Evolutionary conservation across 2,797 vertebrate species (phyloP), one percentile per base, ranked within the genome.

Genomic region (Sebastes aleutianus): DNA sequence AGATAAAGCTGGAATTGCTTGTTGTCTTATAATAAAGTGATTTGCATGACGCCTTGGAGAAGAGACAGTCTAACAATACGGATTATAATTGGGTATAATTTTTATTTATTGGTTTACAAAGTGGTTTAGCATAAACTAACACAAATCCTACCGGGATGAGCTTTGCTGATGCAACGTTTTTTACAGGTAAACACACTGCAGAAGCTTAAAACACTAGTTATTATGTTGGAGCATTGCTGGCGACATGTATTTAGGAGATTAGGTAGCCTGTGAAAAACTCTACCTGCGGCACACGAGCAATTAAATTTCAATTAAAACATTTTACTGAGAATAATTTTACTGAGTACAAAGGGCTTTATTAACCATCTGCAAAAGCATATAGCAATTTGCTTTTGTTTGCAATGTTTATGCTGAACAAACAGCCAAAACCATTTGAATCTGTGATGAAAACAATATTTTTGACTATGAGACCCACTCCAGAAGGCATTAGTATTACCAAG

Each of bases 1-100:
- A 20, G 79, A 87, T 83, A 43, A 86, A 69, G 72, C 63, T 58
- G 57, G 34, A 80, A 74, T 47, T n/a, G 73, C 82, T 79, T 75
- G 53, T 84, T 84, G 83, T 79, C 32, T 79, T 20, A 76, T 78
- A 88, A 75, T 61, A 24, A 76, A 69, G 57, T 31, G 27, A 78
- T 82, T 82, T 79, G 73, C 76, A 83, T 80, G 50, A 79, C 27
- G 32, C 74, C 22, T 78, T 12, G 4, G n/a, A 75, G 77, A 20
- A 34, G 32, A 78, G 14, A 56, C 12, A 39, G 22, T 66, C 4
- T 1, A 79, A 79, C 76, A 84, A 67, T 50, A n/a, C 36, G 36
- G 36, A 72, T 68, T 70, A 72, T 66, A n/a, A 75, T 53, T 50
- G 50, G 24, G 43, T 18, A 20, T 32, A 7, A 29, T 58, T 74